Evolutionary conservation across 2,797 vertebrate genomes (phyloP).

Genomic region (Catamblyrhynchus diadema): DNA sequence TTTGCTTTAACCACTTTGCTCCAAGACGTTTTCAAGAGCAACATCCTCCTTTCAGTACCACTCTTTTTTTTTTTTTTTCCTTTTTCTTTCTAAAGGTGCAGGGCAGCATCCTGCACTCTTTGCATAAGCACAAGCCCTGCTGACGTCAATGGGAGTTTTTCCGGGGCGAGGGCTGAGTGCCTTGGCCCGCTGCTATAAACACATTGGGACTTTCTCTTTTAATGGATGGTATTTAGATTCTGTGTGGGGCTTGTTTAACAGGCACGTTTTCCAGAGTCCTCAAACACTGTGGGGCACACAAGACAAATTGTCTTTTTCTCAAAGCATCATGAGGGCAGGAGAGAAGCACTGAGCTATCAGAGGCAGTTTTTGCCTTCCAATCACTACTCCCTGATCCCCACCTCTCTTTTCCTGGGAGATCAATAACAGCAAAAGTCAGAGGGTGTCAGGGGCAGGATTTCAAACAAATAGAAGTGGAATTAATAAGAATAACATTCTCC

Average conservation of each 20-base stretch:
- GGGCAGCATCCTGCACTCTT: constrained; percentile 4
- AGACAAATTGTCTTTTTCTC: constrained; percentile 71
- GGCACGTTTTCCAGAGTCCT: constrained; percentile 62
- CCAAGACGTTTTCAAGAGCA: constrained; percentile 64
- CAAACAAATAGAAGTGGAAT: neutral
- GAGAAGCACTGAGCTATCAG: neutral
- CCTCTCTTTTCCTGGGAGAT: neutral
- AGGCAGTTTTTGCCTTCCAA: constrained; percentile 6
- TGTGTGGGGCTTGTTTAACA: constrained; percentile 64
- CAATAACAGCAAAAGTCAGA: neutral
- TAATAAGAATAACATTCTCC: neutral
- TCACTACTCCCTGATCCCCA: neutral
- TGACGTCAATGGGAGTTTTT: constrained; percentile 49
- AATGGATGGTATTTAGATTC: constrained; percentile 72
- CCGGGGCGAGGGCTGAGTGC: neutral
- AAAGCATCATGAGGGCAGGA: constrained; percentile 6
- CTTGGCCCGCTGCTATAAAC: constrained; percentile 71
- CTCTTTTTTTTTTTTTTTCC: neutral
- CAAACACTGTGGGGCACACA: constrained; percentile 49
- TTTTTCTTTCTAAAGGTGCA: neutral
- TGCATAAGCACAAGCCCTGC: neutral
- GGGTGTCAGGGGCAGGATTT: neutral
- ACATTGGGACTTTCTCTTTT: constrained; percentile 64
- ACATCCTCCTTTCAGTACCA: constrained; percentile 55
- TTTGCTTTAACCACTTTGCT: constrained; percentile 71